Evolutionary conservation across 2,888 invertebrate species (phyloP), one percentile per base, ranked within the genome.

Genomic region (Dryobotodes eremita): DNA sequence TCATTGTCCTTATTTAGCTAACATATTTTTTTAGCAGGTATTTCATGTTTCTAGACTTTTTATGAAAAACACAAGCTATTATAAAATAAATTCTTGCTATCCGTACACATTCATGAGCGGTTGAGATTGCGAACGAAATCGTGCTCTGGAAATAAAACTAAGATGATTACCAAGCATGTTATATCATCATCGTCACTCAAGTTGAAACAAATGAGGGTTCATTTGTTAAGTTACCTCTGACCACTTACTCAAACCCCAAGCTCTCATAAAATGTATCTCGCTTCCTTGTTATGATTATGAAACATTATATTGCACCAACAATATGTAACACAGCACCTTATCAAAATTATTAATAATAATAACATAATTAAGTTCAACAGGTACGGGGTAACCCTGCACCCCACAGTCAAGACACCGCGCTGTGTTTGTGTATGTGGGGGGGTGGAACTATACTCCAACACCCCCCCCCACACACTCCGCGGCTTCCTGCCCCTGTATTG

Each of bases 371-470:
- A 42, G 11, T 71, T 65, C 65, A 71, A 64, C 71, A 73, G 36
- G 62, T 46, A 48, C 10, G 15, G 26, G 77, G 50, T 71, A 82
- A 48, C 79, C 77, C 64, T 74, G 26, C 73, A 46, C 61, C 65
- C 31, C 15, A 31, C 15, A 36, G 42, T 48, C 23, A 59, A 31
- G 20, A 68, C 57, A 46, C 20, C 8, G 26, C 17, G 17, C 15
- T 23, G 36, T n/a, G n/a, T 82, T 69, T 68, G 46, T 26, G 77
- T n/a, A 17, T 55, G 36, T 23, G 31, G 23, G 23, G 48, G 23
- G 13, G 13, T 36, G 36, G n/a, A 15, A 42, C 8, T 20, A 48
- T 20, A 42, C 66, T 48, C 59, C 11, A n/a, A 68, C 69, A 65
- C 26, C 7, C 7, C 53, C 7, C 53, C 50, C 20, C 61, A 4